phyloP scores from a whole-genome alignment of 1,140 invertebrate genomes.

The Condylostylus longicornis region DNA sequence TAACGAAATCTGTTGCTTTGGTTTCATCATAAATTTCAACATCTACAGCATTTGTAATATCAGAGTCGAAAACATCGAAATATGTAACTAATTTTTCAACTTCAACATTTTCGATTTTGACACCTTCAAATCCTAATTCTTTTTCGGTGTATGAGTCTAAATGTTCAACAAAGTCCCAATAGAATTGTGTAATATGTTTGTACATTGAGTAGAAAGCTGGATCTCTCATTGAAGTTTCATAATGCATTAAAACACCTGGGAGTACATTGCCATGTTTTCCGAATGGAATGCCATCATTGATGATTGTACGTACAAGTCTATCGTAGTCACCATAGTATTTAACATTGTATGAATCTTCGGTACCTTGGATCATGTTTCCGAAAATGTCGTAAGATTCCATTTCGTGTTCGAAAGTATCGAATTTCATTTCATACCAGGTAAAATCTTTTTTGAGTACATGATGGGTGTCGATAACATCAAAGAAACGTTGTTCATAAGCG shows the following conservation, averaged over 20 bases:
- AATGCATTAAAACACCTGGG: constrained; percentile 38
- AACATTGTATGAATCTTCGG: constrained; percentile 35
- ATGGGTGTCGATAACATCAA: constrained; percentile 43
- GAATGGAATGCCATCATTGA: constrained; percentile 29
- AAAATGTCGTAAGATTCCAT: constrained; percentile 37
- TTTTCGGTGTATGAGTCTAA: constrained; percentile 36
- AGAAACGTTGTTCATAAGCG: constrained; percentile 42
- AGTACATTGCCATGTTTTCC: constrained; percentile 27
- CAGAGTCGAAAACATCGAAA: constrained; percentile 5
- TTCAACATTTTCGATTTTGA: constrained; percentile 44
- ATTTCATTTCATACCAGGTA: too few species aligned
- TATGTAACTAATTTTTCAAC: constrained; percentile 30
- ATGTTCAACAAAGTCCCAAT: constrained; percentile 38
- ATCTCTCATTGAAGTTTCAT: constrained; percentile 44
- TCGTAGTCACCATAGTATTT: constrained; percentile 35
- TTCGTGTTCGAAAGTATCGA: constrained; percentile 35
- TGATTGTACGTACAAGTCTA: constrained; percentile 25
- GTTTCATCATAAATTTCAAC: constrained; percentile 7
- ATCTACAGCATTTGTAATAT: constrained; percentile 16
- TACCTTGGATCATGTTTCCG: constrained; percentile 38
- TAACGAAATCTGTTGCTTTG: constrained; percentile 7
- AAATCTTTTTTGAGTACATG: constrained; percentile 29
- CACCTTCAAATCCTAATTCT: constrained; percentile 45
- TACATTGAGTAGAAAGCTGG: constrained; percentile 49
- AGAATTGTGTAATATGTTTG: constrained; percentile 42